Evolutionary conservation across 2,888 invertebrate genomes (phyloP).

Genomic region (Palloptera scutellata): DNA sequence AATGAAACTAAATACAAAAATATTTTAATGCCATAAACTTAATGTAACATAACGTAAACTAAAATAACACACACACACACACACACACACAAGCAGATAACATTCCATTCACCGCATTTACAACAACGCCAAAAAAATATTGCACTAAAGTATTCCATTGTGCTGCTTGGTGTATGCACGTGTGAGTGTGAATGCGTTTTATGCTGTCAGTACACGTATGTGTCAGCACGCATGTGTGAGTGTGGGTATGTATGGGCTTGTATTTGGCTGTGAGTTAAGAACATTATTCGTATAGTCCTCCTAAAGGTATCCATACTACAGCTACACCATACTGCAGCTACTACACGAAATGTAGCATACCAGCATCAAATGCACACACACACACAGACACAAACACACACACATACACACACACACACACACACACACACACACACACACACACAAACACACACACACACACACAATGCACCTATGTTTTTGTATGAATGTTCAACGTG

Average conservation of each 20-base stretch:
- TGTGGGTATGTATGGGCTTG: no score
- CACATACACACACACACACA: not conserved
- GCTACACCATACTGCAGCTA: no score
- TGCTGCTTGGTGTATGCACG: not conserved
- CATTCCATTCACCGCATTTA: not conserved
- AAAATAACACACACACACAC: not conserved
- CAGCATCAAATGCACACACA: not conserved
- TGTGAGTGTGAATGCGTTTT: constrained; percentile 8
- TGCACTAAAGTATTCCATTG: no score
- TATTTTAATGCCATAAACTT: not conserved
- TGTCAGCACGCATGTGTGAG: constrained; percentile 4
- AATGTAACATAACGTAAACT: not conserved
- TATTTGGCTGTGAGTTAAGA: no score
- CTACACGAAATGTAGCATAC: no score
- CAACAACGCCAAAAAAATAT: not conserved
- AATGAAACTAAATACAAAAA: not conserved
- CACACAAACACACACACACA: no score
- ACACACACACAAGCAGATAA: not conserved
- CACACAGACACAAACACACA: not conserved
- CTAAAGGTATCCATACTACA: no score
- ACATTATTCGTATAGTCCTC: no score
- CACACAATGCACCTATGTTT: not conserved
- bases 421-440: not conserved
- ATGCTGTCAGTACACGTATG: not conserved
- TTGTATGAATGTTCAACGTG: constrained; percentile 16